Evolutionary conservation across 2,888 invertebrate genomes (phyloP), one percentile per base, ranked within the genome.

Genomic region (Furcula furcula): DNA sequence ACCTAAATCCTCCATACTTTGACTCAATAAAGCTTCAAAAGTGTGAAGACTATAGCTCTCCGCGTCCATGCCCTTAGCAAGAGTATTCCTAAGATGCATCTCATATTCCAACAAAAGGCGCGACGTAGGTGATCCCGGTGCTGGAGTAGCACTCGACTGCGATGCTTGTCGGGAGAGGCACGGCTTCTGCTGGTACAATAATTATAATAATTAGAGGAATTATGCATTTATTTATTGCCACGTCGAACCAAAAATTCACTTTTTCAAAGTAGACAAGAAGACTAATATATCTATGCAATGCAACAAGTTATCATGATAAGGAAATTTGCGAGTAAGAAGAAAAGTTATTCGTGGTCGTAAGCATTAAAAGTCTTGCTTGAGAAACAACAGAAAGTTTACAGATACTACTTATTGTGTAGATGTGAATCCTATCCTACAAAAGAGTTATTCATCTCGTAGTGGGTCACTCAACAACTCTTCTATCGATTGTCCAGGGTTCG

Each of bases 1-100:
- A 96, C 96, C 97, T 84, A 97, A 91, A 88, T 97, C 97, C 83
- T 97, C 97, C 96, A 97, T 97, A 86, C 97, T 97, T 84, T 97
- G 97, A 32, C 96, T 95, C 45, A 97, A 90, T 42, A 97, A 89
- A 36, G 97, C 97, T 84, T 97, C 97, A 68, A 97, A 97, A 1
- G 97, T 97, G 72, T 97, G 97, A 54, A 97, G 89, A 75, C 97
- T 97, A 82, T 97, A 97, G 75, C 97, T 97, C 82, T 97, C 97
- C 4, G 97, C 97, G 66, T 97, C 97, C 95, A 97, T 96, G 52
- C 97, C 97, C 79, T 97, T 97, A 48, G 97, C 97, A 46, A 97
- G 87, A 0, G 97, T 97, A 74, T 97, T 97, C 46, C 97, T 90
- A 36, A 97, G 91, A 76, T 97, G 97, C 95, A 96, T 96, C 88